Base-by-base conservation (phyloP, 2,888 invertebrate species). In the Salticus scenicus region DNA sequence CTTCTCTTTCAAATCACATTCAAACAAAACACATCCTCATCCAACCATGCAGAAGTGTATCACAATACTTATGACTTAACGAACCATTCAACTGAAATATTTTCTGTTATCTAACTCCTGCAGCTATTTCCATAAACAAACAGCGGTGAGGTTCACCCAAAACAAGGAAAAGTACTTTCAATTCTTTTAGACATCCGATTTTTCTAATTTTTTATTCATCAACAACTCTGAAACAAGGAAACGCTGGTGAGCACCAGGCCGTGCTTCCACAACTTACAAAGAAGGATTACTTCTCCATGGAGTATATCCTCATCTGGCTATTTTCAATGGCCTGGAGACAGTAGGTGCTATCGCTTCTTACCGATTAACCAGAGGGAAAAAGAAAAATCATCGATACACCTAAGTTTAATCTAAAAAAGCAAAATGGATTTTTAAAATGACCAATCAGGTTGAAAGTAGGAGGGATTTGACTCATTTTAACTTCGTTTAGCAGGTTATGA, bases 391-490 rank as follows among this genome's bases (percentile, higher is more conserved):
- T 20, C 42, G 51, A 77, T 69, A 71, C 64, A 73, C 66, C 82
- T 76, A 76, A 82, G 76, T 75, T 82, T 82, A 74, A 82, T 82
- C 75, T 75, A 28, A 42, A n/a, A 82, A 75, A 71, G 51, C 51
- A 69, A 75, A 82, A 30, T 70, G 14, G 42, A 57, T 57, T 33
- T 74, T 64, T 24, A 47, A 71, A 74, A 70, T 72, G 57, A 10
- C 83, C 83, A 84, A 84, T 84, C 77, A 84, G 41, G 14, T 24
- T 51, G 17, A 24, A 20, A 77, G 83, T 31, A 73, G 77, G 77
- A 67, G 83, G 77, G 77, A 37, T 66, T 72, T 83, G 70, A 69
- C 73, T 74, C 69, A 27, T 69, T 81, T 74, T 69, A 69, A 83
- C 66, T 83, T 47, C 51, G 24, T 24, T 72, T 57, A 57, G 57